Evolutionary conservation across 2,113 vertebrate genomes (phyloP), one percentile per base, ranked within the genome.

Genomic region (Nannospalax galili): DNA sequence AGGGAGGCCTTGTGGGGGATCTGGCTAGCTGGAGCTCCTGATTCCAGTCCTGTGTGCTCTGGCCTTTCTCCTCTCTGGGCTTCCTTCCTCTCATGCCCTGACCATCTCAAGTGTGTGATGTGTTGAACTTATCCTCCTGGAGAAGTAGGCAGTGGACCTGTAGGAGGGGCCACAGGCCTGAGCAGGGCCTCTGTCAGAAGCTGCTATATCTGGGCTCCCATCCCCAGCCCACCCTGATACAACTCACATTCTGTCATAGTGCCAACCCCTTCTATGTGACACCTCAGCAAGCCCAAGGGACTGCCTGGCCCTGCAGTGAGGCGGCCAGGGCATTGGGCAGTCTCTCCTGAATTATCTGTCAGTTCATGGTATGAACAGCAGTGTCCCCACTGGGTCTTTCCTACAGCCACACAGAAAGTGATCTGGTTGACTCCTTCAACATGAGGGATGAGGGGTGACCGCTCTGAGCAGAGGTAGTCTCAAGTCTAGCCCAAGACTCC

Each of bases 321-420:
- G 30, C 1, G 5, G 19, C 11, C 6, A 69, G 52, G 65, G 48
- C 19, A 0, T 1, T 0, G 24, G 48, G 20, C 45, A 22, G 26
- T 80, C 65, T 88, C n/a, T 64, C 14, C 48, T 60, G 35, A 65
- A 42, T 52, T 20, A 64, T 8, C 35, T 69, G 24, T 52, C 48
- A 52, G 26, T 32, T 0, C 35, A 52, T 45, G 72, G 69, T 65
- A 20, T 60, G 17, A 7, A 42, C 81, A 14, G 28, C 0, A 8
- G 52, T 37, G 1, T 30, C n/a, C 73, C 26, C 73, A 8, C 3
- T 3, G 17, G 37, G 35, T 32, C 16, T 0, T 40, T 82, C 84
- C 22, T 75, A 14, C 5, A 5, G 64, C 77, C 19, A 1, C 64
- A n/a, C 17, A 20, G 89, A 52, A 65, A 40, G 72, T 12, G 22